phyloP scores from a whole-genome alignment of 2,888 invertebrate genomes.

The Drosophila anceps region DNA sequence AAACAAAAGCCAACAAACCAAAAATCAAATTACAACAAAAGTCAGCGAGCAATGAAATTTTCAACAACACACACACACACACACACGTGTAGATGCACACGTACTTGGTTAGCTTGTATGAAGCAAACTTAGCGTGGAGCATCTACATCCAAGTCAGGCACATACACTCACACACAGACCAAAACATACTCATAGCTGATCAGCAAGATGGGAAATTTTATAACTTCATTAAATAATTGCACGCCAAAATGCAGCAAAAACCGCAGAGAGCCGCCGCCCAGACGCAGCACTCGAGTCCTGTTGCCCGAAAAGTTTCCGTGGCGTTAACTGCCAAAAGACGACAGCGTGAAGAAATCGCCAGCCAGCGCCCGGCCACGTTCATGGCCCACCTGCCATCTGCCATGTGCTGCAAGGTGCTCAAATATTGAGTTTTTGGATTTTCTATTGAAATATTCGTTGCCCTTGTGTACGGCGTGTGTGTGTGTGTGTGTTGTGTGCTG shows the following conservation, averaged over 20 bases:
- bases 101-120: slow-evolving; percentile 18
- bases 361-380: slow-evolving; percentile 35
- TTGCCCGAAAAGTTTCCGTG: slow-evolving; percentile 58
- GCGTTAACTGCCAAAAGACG: slow-evolving; percentile 76
- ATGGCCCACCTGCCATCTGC: slow-evolving; percentile 35
- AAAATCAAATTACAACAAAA: slow-evolving; percentile 83
- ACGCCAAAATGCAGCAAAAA: slow-evolving; percentile 67
- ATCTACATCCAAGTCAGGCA: slow-evolving; percentile 36
- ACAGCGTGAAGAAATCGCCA: slow-evolving; percentile 24
- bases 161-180: background rate
- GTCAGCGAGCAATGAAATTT: slow-evolving; percentile 75
- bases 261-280: slow-evolving; percentile 55
- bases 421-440: slow-evolving; percentile 82
- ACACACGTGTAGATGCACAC: slow-evolving; percentile 12
- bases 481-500: slow-evolving; percentile 16
- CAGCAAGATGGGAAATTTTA: slow-evolving; percentile 71
- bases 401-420: slow-evolving; percentile 57
- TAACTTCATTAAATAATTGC: slow-evolving; percentile 83
- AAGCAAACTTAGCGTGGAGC: slow-evolving; percentile 42
- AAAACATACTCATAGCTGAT: slow-evolving; percentile 57
- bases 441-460: slow-evolving; percentile 61
- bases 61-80: slow-evolving; percentile 38
- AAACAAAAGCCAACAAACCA: slow-evolving; percentile 82
- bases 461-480: slow-evolving; percentile 4
- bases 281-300: slow-evolving; percentile 19